A percentile compares a stretch with the other conserved stretches of the same genome.
Conservation (phyloP, 2,888 invertebrate species). For the Salticus scenicus region DNA sequence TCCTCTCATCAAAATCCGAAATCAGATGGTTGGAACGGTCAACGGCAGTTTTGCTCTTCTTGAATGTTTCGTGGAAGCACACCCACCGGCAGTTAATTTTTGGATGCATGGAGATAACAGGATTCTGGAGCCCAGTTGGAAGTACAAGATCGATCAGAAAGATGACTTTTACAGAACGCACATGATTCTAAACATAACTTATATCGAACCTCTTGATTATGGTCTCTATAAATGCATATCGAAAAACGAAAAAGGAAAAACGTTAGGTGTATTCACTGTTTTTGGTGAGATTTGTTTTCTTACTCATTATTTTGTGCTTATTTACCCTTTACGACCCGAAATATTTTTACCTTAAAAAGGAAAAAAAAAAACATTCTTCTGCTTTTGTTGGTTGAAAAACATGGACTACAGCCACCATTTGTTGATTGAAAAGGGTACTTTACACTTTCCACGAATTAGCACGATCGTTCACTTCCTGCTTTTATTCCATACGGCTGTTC, state of each 20-base stretch:
- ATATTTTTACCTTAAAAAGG: no score
- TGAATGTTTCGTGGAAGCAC: conserved; percentile 88
- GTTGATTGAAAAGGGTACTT: no score
- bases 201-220: conserved; percentile 82
- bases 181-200: conserved; percentile 86
- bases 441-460: no score
- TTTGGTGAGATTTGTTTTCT: conserved; percentile 78
- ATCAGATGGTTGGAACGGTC: conserved; percentile 84
- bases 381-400: no score
- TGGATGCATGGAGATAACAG: conserved; percentile 89
- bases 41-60: conserved; percentile 82
- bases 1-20: conserved; percentile 86
- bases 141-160: conserved; percentile 77
- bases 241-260: conserved; percentile 87
- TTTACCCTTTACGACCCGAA: no score
- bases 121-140: conserved; percentile 82
- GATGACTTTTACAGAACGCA: conserved; percentile 77
- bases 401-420: no score
- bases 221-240: conserved; percentile 88
- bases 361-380: no score
- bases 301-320: background rate
- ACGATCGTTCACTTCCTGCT: no score
- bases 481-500: no score
- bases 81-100: conserved; percentile 88
- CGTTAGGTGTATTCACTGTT: conserved; percentile 84